Base-by-base conservation (phyloP, 2,888 invertebrate genomes). In the Lepeophtheirus nordmannii region DNA sequence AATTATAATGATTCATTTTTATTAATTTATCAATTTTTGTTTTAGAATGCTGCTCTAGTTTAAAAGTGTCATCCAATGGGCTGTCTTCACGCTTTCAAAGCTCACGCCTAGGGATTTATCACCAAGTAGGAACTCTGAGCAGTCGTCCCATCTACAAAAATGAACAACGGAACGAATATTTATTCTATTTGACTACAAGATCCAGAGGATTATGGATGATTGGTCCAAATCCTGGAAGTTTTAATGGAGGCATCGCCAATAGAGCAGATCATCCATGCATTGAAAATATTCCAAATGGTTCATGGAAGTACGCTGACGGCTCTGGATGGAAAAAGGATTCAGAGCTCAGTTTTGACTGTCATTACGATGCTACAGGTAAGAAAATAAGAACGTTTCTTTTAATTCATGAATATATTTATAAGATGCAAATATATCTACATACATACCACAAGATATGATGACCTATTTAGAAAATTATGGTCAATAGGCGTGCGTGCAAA, bases 131-230 rank as follows among this genome's bases (percentile, higher is more conserved):
- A n/a, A 22, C 30, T 17, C 38, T 58, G 11, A 23, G 30, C 14
- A 57, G 39, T 8, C 23, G 58, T 2, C 65, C 65, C 22, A 56
- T 58, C 11, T 65, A 65, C 39, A n/a, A 58, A 22, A 53, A 65
- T 38, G 58, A 17, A 20, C 12, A 40, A 12, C 22, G 38, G 2
- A 57, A 58, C 9, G 65, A 65, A 37, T 38, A 38, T 20, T 58
- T 65, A 9, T 65, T 65, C 40, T 65, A 65, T 39, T 22, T 65
- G 58, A 38, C 30, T 10, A 23, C 30, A n/a, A 22, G 65, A 12
- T 23, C 56, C 65, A 46, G 57, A 20, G 65, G 65, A 17, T 38
- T 65, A 37, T 65, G 65, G 65, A 65, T 65, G 65, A 57, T 65
- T 37, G 65, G 65, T n/a, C 65, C 65, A 22, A 37, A 65, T 14